Base-by-base conservation (phyloP, 2,797 vertebrate species). In the Nyctibius grandis region DNA sequence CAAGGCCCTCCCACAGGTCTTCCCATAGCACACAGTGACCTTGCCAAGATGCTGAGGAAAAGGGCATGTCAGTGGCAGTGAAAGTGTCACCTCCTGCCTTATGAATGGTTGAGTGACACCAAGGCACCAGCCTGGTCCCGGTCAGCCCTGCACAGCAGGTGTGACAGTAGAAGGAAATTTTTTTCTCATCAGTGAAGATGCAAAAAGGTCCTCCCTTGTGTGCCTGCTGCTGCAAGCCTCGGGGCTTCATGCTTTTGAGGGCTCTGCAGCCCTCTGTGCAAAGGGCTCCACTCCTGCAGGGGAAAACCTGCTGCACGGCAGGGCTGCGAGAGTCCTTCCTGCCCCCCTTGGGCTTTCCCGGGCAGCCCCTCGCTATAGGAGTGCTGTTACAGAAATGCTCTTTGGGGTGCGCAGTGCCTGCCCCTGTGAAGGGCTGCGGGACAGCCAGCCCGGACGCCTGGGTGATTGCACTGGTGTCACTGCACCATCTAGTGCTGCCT, bases 401-500 rank as follows among this genome's bases (percentile, higher is more conserved):
- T 26, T 5, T 0, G 36, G 53, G 17, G 4, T 1, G 15, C 1
- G 21, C 61, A 9, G 31, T 1, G 28, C 23, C 38, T 16, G 70
- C 1, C 17, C 38, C 3, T 2, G 47, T 1, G 4, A 7, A 47
- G 47, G 5, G 44, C 34, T 38, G 57, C 23, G 34, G 15, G 34
- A 10, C 34, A 34, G 33, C 56, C 22, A 16, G 13, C 56, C 56
- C 3, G 22, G 56, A 36, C 17, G 51, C 40, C 36, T 9, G 50
- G 36, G 11, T 12, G n/a, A 31, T 23, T 47, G 51, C 23, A 25
- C 54, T 77, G 53, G 36, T 51, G 25, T 34, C 45, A 73, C 83
- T 84, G 85, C 72, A 42, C 95, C 93, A 79, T 47, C 93, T 92
- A 74, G 56, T 80, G 94, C 78, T 68, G 31, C 44, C 50, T 67